Conservation (phyloP, 1,140 invertebrate genomes). For the Drosophila kohkoa region DNA sequence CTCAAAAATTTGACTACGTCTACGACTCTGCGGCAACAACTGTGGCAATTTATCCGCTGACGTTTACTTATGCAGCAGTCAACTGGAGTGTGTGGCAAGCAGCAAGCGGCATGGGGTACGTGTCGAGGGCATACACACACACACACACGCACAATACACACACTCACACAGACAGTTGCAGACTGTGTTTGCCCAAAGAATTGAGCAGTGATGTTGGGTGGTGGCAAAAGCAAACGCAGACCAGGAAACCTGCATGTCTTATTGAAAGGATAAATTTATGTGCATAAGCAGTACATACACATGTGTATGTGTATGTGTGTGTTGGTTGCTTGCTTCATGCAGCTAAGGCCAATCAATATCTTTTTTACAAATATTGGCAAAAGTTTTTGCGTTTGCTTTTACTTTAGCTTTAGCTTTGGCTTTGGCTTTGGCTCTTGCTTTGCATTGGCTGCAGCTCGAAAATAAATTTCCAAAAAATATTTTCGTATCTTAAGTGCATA, state of each 20-base stretch:
- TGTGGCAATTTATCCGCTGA: conserved; percentile 63
- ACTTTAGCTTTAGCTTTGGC: conserved; percentile 62
- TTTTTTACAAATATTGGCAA: conserved; percentile 82
- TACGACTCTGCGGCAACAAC: conserved; percentile 40
- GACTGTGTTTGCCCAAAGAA: conserved; percentile 76
- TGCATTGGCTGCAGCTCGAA: conserved; percentile 33
- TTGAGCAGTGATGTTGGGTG: conserved; percentile 57
- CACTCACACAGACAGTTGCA: conserved; percentile 6
- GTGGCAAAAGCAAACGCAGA: conserved; percentile 40
- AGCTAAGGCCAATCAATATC: conserved; percentile 76
- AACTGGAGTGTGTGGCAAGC: conserved; percentile 25
- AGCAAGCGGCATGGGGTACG: not conserved
- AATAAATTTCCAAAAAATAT: conserved; percentile 71
- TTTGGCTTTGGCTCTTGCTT: conserved; percentile 37
- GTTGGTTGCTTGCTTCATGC: conserved; percentile 14
- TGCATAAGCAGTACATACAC: conserved; percentile 56
- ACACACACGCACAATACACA: conserved; percentile 16
- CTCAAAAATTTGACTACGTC: conserved; percentile 66
- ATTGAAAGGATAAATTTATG: conserved; percentile 69
- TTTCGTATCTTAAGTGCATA: conserved; percentile 81
- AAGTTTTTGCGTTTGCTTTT: conserved; percentile 73
- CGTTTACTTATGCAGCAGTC: conserved; percentile 60
- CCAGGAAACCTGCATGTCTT: conserved; percentile 41
- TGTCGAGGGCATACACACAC: conserved; percentile 43
- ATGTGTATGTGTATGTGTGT: conserved; percentile 34